These are phyloP conservation scores for Drosophila busckii DNA, from an alignment of 1,140 invertebrate species.

Conservation along the genomic window DNA sequence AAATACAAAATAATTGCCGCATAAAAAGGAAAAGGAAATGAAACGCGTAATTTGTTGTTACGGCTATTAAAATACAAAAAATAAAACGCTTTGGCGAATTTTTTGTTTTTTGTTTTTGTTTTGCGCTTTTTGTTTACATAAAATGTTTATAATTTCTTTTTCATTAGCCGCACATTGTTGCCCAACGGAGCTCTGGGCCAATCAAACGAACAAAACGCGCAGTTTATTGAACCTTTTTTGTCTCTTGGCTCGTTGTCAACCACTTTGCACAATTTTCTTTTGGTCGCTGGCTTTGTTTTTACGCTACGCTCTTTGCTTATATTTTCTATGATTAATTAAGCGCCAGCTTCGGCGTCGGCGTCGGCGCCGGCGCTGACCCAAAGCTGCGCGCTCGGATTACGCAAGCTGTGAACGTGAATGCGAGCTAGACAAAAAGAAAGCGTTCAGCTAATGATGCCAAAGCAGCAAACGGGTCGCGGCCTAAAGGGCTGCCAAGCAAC, in stretches of 20 bases:
- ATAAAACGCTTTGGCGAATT: conserved; percentile 41
- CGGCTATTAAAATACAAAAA: conserved; percentile 26
- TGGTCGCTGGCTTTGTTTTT: conserved; percentile 12
- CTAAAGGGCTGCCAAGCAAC: neutral
- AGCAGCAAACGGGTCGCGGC: conserved; percentile 22
- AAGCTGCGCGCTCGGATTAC: conserved; percentile 21
- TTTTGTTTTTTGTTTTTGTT: conserved; percentile 34
- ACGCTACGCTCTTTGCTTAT: conserved; percentile 3
- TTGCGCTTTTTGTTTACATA: conserved; percentile 52
- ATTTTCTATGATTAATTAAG: conserved; percentile 41
- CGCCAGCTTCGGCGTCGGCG: no score
- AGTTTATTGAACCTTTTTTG: conserved; percentile 52
- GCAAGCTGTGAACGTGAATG: conserved; percentile 18
- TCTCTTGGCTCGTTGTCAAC: conserved; percentile 26
- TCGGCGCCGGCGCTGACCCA: conserved; percentile 42
- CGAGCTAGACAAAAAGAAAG: conserved; percentile 32
- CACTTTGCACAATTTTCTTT: conserved; percentile 47
- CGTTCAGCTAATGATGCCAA: conserved; percentile 40
- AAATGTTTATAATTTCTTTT: conserved; percentile 73
- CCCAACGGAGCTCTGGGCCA: no score
- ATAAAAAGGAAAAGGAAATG: conserved; percentile 69
- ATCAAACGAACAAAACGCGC: conserved; percentile 13
- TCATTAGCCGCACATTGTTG: conserved; percentile 64
- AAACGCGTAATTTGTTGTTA: conserved; percentile 60
- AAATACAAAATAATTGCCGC: conserved; percentile 31